Conservation (phyloP, 2,797 vertebrate species). For the Phrynocephalus vlangalii region DNA sequence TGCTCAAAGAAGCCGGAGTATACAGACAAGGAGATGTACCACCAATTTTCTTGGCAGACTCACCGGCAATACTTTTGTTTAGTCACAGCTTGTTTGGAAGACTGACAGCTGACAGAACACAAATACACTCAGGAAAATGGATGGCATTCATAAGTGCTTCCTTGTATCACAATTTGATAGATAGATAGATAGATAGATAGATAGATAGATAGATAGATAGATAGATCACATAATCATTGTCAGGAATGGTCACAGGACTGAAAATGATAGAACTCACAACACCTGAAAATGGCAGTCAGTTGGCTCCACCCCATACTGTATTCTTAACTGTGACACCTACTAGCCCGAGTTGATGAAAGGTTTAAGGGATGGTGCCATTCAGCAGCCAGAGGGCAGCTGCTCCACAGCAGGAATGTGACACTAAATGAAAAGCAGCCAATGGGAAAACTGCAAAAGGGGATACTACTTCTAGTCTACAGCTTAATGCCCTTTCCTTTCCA, state of each 20-base stretch:
- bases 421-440: too few species aligned
- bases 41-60: conserved; percentile 43
- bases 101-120: conserved; percentile 48
- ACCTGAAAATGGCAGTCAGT: not conserved
- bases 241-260: not conserved
- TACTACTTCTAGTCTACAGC: too few species aligned
- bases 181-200: too few species aligned
- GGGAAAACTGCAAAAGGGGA: too few species aligned
- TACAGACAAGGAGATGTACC: conserved; percentile 24
- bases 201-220: too few species aligned
- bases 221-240: not conserved
- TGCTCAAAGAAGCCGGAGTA: conserved; percentile 22
- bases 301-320: too few species aligned
- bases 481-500: too few species aligned
- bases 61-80: conserved; percentile 52
- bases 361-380: too few species aligned
- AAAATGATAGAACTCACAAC: not conserved
- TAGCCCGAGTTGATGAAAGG: too few species aligned
- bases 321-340: too few species aligned
- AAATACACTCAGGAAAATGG: conserved; percentile 43
- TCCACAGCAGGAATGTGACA: too few species aligned
- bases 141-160: conserved; percentile 14
- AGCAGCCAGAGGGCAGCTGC: too few species aligned
- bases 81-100: conserved; percentile 54
- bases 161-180: conserved; percentile 8